Percentiles rank a stretch among this genome's conserved stretches.
These are phyloP conservation scores for Astreopora myriophthalma DNA, from an alignment of 64 coral and sea anemone species.

Conservation along the genomic window DNA sequence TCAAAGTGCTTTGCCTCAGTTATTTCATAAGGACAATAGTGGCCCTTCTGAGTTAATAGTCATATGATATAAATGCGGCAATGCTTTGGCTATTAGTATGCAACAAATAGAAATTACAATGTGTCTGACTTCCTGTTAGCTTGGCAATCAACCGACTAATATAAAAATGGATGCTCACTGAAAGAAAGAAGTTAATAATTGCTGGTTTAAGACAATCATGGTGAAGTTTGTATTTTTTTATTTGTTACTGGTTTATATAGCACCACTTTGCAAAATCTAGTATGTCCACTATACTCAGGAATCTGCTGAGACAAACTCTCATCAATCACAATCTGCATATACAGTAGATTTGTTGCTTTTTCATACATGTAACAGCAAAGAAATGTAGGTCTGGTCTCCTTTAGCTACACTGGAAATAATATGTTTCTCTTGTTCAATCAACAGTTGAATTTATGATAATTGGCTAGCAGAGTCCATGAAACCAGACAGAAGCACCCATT, in stretches of 20 bases:
- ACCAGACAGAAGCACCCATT: neutral
- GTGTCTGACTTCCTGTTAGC: neutral
- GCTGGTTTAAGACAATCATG: neutral
- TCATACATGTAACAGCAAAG: neutral
- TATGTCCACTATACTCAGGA: no score
- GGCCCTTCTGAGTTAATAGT: neutral
- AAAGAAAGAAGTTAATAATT: neutral
- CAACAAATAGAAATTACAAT: neutral
- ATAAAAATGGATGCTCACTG: neutral
- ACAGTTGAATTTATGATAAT: neutral
- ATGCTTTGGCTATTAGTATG: neutral
- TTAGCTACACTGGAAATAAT: neutral
- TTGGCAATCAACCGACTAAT: neutral
- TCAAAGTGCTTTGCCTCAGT: neutral
- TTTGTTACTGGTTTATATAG: neutral
- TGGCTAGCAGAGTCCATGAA: neutral
- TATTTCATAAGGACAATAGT: neutral
- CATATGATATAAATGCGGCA: neutral
- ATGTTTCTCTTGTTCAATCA: neutral
- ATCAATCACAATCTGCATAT: no score
- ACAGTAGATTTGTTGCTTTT: neutral
- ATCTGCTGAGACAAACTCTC: no score
- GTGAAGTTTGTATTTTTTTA: neutral
- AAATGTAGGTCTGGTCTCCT: neutral
- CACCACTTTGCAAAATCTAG: no score